phyloP scores from a whole-genome alignment of 2,797 vertebrate species.

The Pseudochirops cupreus region DNA sequence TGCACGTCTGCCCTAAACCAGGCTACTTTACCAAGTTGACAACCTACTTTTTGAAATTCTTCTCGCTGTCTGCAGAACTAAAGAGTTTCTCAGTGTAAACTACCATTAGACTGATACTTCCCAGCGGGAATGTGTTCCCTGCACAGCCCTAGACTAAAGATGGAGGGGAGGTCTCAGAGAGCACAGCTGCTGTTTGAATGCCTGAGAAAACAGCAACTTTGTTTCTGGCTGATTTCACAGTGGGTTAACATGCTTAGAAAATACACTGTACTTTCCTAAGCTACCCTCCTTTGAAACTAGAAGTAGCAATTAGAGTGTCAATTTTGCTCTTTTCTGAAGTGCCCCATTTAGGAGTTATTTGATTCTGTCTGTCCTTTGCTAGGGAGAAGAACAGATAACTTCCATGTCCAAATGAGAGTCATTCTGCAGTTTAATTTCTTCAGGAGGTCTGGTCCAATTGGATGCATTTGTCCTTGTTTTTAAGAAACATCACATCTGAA shows the following conservation, averaged over 20 bases:
- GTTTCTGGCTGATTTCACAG: background rate
- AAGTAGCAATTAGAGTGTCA: background rate
- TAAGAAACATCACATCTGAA: background rate
- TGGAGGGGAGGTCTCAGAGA: background rate
- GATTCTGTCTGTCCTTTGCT: constrained; percentile 14
- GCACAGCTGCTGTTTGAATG: background rate
- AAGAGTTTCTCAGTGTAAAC: background rate
- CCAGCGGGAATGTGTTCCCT: background rate
- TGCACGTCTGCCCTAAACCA: background rate
- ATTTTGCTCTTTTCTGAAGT: background rate
- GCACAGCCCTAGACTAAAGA: background rate
- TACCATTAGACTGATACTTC: background rate
- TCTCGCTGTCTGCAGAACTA: background rate
- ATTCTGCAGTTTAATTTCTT: background rate
- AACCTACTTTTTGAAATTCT: background rate
- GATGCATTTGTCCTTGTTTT: background rate
- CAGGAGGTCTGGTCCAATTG: background rate
- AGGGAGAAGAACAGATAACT: background rate
- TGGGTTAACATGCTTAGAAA: background rate
- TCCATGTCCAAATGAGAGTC: background rate
- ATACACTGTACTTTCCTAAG: fast-evolving
- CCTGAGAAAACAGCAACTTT: background rate
- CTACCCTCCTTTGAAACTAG: background rate
- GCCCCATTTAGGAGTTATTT: background rate
- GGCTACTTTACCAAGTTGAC: background rate